These are phyloP conservation scores for Sylvilagus bachmani DNA, from an alignment of 2,113 vertebrate species.

Conservation along the genomic window DNA sequence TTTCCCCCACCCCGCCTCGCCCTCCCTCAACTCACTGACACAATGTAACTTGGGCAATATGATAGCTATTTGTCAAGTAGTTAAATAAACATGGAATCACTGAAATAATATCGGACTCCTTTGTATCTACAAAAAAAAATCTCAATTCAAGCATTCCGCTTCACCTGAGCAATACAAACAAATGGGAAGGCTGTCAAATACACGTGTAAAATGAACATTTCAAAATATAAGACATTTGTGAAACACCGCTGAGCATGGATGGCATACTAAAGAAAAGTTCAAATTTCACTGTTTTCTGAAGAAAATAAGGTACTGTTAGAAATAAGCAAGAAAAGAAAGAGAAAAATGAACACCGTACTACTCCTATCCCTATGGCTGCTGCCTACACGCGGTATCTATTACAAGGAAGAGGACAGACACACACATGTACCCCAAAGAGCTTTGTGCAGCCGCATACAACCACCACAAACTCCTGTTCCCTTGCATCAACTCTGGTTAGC, in stretches of 20 bases:
- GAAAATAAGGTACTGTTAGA: neutral
- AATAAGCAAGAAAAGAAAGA: neutral
- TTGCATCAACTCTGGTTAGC: neutral
- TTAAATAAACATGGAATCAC: neutral
- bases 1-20: no score
- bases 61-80: neutral
- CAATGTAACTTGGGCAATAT: neutral
- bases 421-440: neutral
- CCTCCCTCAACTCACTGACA: neutral
- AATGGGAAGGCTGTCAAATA: neutral
- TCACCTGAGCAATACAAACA: neutral
- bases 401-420: neutral
- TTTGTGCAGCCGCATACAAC: neutral
- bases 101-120: neutral
- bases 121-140: neutral
- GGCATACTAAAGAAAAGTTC: slow-evolving; percentile 24
- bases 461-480: neutral
- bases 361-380: neutral
- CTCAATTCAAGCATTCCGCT: neutral
- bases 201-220: neutral
- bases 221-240: neutral
- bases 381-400: neutral
- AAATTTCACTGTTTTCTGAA: neutral
- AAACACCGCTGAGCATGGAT: neutral
- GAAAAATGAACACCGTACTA: neutral